These are phyloP conservation scores for Lepidothrix coronata DNA, from an alignment of 2,113 vertebrate genomes.

Conservation along the genomic window DNA sequence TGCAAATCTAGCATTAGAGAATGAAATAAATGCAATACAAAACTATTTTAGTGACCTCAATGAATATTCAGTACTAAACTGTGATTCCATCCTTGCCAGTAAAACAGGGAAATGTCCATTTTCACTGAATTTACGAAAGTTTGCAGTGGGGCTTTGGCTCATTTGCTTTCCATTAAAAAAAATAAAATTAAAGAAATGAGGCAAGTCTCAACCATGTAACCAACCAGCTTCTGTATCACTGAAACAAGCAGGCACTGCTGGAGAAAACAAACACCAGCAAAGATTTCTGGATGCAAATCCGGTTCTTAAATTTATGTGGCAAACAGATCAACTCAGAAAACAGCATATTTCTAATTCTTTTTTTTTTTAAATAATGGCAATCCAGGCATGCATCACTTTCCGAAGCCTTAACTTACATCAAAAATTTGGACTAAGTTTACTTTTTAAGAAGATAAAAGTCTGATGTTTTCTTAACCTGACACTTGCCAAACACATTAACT, in stretches of 20 bases:
- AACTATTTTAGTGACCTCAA: not conserved
- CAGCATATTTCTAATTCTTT: not conserved
- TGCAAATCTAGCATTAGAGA: not conserved
- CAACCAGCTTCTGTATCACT: not conserved
- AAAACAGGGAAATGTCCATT: not conserved
- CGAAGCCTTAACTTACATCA: not conserved
- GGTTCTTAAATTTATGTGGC: not conserved
- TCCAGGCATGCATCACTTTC: accelerated
- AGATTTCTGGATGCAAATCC: not conserved
- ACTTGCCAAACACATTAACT: not conserved
- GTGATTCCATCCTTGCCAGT: not conserved
- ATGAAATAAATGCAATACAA: not conserved
- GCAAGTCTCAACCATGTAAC: not conserved
- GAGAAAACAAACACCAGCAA: not conserved
- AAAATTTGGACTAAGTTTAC: not conserved
- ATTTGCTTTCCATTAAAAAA: not conserved
- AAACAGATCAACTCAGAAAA: not conserved
- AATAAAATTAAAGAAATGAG: not conserved
- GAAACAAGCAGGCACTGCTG: not conserved
- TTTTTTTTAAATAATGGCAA: not conserved
- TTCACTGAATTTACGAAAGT: not conserved
- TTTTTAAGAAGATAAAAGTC: not conserved
- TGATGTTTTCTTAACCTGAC: not conserved
- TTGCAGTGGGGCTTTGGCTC: not conserved
- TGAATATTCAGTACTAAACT: not conserved